Percentiles rank a stretch among this genome's conserved stretches.
Evolutionary conservation across 2,797 vertebrate species (phyloP).

Genomic region (Danio jaintianensis): DNA sequence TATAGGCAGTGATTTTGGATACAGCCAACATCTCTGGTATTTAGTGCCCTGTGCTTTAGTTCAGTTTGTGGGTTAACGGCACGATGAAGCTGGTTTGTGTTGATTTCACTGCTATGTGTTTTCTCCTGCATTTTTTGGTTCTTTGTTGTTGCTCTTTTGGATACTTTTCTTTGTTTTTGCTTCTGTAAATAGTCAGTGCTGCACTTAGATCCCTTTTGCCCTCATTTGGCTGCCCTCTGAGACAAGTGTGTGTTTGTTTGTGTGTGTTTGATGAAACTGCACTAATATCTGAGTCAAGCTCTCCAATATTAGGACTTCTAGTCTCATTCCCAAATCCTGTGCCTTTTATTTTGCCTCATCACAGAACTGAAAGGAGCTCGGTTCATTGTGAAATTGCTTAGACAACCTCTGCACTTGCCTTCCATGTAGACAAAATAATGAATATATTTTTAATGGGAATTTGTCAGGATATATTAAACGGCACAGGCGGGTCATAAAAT

Average conservation of each 20-base stretch:
- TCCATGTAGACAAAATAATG: constrained; percentile 62
- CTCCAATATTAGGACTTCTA: constrained; percentile 42
- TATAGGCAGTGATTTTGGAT: no score
- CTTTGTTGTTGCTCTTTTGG: no score
- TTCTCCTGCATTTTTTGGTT: no score
- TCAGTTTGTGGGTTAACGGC: no score
- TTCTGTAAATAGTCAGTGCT: no score
- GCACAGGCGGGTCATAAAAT: constrained; percentile 85
- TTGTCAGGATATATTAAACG: constrained; percentile 65
- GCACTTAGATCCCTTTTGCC: no score
- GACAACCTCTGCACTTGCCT: constrained; percentile 59
- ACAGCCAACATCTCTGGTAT: no score
- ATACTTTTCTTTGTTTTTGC: no score
- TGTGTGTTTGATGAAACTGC: background rate
- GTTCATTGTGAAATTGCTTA: constrained; percentile 61
- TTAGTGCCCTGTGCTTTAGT: no score
- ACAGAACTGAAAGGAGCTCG: constrained; percentile 58
- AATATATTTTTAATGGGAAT: constrained; percentile 65
- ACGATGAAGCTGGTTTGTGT: no score
- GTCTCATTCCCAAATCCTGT: constrained; percentile 40
- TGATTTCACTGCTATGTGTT: no score
- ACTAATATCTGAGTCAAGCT: constrained; percentile 9
- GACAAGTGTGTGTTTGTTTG: background rate
- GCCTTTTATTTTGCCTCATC: constrained; percentile 67
- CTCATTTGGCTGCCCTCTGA: background rate